A percentile compares a stretch with the other conserved stretches of the same genome.
Conservation (phyloP, 2,113 vertebrate genomes). For the Pseudolaguvia tuberculata region DNA sequence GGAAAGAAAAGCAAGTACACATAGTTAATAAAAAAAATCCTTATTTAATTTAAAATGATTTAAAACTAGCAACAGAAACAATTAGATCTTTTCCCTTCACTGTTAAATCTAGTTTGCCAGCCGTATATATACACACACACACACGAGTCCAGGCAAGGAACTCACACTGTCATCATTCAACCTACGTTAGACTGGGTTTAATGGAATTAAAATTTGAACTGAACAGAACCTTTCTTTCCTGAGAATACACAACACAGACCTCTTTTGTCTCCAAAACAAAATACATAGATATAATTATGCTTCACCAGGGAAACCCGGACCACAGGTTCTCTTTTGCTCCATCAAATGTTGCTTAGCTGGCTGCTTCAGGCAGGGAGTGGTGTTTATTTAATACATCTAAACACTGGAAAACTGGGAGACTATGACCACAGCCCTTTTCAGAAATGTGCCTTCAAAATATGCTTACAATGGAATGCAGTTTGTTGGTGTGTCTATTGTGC, state of each 20-base stretch:
- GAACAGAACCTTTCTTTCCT: not conserved
- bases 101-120: not conserved
- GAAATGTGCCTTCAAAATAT: constrained; percentile 9
- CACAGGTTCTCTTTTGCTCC: constrained; percentile 7
- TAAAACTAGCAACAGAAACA: not conserved
- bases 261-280: constrained; percentile 12
- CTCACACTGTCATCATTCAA: not conserved
- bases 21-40: not conserved
- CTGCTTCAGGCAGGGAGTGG: constrained; percentile 22
- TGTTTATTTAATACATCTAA: constrained; percentile 19
- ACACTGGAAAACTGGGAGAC: constrained; percentile 25
- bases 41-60: not conserved
- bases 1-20: not conserved
- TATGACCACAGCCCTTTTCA: constrained; percentile 15
- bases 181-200: not conserved
- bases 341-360: constrained; percentile 13
- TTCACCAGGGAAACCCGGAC: constrained; percentile 20
- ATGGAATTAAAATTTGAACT: constrained; percentile 9
- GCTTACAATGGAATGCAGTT: not conserved
- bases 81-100: not conserved
- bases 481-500: not conserved
- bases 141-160: not conserved
- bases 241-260: constrained; percentile 11
- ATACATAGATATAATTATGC: constrained; percentile 18
- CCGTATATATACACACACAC: not conserved